Conservation (phyloP, 2,113 vertebrate genomes). For the Urocynchramus pylzowi region DNA sequence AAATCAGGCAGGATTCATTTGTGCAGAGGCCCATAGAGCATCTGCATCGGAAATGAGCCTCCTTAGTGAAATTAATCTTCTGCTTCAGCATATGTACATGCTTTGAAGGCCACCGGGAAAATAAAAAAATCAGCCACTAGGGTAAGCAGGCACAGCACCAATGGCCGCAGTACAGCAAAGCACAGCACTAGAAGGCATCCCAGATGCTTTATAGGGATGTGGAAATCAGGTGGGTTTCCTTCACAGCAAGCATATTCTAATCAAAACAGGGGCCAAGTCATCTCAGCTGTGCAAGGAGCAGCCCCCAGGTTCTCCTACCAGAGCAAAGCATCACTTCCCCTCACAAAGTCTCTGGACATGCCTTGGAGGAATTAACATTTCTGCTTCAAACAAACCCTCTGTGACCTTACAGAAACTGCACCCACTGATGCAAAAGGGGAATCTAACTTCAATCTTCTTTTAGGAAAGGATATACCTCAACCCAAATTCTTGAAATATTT, state of each 20-base stretch:
- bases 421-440: conserved; percentile 1
- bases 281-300: neutral
- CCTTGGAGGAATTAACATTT: neutral
- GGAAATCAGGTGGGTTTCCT: neutral
- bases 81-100: fast-evolving
- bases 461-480: conserved; percentile 37
- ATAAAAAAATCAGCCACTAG: neutral
- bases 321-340: neutral
- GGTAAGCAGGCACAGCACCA: neutral
- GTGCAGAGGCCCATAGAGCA: neutral
- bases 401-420: conserved; percentile 27
- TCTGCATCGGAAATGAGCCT: conserved; percentile 6
- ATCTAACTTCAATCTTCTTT: conserved; percentile 20
- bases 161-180: neutral
- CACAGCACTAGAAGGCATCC: neutral
- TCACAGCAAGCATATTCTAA: neutral
- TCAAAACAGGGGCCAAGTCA: neutral
- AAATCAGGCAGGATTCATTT: neutral
- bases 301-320: neutral
- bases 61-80: neutral
- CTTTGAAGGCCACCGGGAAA: neutral
- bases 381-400: neutral
- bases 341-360: neutral
- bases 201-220: fast-evolving
- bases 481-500: conserved; percentile 50